These are phyloP conservation scores for Agrotis clavis DNA, from an alignment of 2,888 invertebrate genomes.

Conservation along the genomic window DNA sequence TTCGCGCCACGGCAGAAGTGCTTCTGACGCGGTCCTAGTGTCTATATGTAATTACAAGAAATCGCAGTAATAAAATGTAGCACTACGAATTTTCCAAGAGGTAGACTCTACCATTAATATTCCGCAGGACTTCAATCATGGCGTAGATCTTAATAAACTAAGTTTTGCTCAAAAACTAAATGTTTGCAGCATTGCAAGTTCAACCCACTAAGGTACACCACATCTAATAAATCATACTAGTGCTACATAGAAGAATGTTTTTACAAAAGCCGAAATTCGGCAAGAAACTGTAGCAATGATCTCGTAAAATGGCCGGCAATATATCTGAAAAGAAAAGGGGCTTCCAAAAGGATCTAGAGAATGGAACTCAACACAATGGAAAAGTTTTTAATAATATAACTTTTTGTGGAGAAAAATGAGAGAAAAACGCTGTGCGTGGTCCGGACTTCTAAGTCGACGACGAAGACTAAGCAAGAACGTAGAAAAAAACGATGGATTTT, in stretches of 20 bases:
- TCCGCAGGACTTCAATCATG: too few species aligned
- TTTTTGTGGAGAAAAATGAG: slow-evolving; percentile 15
- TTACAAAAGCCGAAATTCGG: slow-evolving; percentile 15
- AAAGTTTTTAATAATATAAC: slow-evolving; percentile 55
- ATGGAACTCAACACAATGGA: slow-evolving; percentile 36
- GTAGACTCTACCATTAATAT: too few species aligned
- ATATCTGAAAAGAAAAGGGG: slow-evolving; percentile 42
- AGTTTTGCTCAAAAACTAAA: not conserved
- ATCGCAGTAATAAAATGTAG: too few species aligned
- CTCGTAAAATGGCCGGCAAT: slow-evolving; percentile 43
- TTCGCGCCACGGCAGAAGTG: too few species aligned
- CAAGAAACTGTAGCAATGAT: slow-evolving; percentile 36
- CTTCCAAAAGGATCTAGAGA: slow-evolving; percentile 44
- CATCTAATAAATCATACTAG: slow-evolving; percentile 32
- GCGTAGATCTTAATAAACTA: not conserved
- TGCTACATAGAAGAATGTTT: slow-evolving; percentile 8
- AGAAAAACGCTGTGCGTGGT: slow-evolving; percentile 7
- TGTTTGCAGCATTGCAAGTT: slow-evolving; percentile 13
- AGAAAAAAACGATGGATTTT: too few species aligned
- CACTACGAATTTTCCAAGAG: too few species aligned
- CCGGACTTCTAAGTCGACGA: slow-evolving; percentile 8
- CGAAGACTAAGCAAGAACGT: too few species aligned
- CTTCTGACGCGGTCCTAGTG: too few species aligned
- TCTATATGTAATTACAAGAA: too few species aligned
- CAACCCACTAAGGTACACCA: not conserved